Conservation (phyloP, 1,140 invertebrate species). For the Chymomyza costata region DNA sequence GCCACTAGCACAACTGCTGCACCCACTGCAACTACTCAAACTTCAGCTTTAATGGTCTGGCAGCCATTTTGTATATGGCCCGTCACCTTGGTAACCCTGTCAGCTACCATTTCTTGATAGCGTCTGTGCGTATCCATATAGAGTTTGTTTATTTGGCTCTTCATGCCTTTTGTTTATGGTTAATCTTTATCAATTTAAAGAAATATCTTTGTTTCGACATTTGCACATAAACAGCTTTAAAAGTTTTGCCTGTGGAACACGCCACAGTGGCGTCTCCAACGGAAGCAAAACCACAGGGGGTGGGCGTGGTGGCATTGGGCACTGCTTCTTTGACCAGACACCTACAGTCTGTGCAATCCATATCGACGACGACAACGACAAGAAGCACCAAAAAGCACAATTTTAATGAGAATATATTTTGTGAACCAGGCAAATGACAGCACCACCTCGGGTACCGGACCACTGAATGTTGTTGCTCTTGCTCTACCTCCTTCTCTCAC, state of each 20-base stretch:
- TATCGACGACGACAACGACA: conserved; percentile 46
- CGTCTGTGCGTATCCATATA: too few relatives aligned
- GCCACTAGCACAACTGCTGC: too few relatives aligned
- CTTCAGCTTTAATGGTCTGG: too few relatives aligned
- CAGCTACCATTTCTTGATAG: too few relatives aligned
- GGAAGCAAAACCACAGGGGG: conserved; percentile 71
- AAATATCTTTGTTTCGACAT: conserved; percentile 74
- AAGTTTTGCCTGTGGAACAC: conserved; percentile 30
- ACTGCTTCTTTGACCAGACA: not conserved
- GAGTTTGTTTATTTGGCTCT: too few relatives aligned
- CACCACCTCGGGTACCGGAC: conserved; percentile 9
- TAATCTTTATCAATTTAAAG: conserved; percentile 73
- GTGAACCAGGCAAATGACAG: conserved; percentile 57
- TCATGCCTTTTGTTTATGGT: conserved; percentile 49
- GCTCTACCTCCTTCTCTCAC: not conserved
- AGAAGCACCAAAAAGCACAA: conserved; percentile 63
- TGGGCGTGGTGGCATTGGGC: conserved; percentile 50
- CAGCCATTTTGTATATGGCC: too few relatives aligned
- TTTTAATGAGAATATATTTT: conserved; percentile 73
- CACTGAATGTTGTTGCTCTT: not conserved
- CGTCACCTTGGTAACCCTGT: too few relatives aligned
- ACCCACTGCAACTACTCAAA: too few relatives aligned
- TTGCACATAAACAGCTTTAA: conserved; percentile 69
- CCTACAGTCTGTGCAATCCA: conserved; percentile 26
- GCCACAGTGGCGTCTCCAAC: conserved; percentile 67